Conservation (phyloP, 2,888 invertebrate species). For the Tetrapedia diversipes region DNA sequence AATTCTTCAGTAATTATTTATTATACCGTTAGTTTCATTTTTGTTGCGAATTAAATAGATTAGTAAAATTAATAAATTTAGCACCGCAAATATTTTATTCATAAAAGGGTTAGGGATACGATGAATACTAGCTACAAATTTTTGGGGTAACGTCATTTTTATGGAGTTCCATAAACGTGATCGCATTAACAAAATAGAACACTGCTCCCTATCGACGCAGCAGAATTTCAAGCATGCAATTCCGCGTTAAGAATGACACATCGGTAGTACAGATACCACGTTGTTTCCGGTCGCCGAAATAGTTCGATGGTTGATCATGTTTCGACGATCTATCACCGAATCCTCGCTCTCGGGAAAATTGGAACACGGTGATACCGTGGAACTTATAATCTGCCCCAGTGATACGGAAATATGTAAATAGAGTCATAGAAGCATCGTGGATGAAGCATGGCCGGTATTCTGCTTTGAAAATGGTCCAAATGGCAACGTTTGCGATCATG, state of each 20-base stretch:
- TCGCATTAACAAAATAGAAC: slow-evolving; percentile 4
- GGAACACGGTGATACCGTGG: slow-evolving; percentile 16
- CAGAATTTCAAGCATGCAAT: not conserved
- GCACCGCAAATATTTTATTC: not conserved
- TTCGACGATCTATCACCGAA: slow-evolving; percentile 6
- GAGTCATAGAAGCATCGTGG: slow-evolving; percentile 40
- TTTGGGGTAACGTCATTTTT: not conserved
- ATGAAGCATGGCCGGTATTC: slow-evolving; percentile 47
- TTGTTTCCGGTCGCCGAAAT: not conserved
- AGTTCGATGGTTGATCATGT: slow-evolving; percentile 15
- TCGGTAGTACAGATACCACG: not conserved
- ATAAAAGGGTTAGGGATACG: too few relatives aligned
- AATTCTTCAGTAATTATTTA: too few relatives aligned
- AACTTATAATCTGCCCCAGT: slow-evolving; percentile 38
- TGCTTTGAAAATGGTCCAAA: slow-evolving; percentile 59
- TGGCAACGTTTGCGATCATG: slow-evolving; percentile 55
- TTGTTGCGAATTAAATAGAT: not conserved
- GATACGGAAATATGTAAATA: slow-evolving; percentile 61
- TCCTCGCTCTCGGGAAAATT: slow-evolving; percentile 8
- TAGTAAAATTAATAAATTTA: not conserved
- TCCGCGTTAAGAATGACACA: slow-evolving; percentile 10
- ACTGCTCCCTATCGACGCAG: not conserved
- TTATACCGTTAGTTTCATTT: too few relatives aligned
- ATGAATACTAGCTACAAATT: too few relatives aligned
- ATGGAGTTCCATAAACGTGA: not conserved